phyloP scores from a whole-genome alignment of 1,140 invertebrate species.

The Anastatus disparis region DNA sequence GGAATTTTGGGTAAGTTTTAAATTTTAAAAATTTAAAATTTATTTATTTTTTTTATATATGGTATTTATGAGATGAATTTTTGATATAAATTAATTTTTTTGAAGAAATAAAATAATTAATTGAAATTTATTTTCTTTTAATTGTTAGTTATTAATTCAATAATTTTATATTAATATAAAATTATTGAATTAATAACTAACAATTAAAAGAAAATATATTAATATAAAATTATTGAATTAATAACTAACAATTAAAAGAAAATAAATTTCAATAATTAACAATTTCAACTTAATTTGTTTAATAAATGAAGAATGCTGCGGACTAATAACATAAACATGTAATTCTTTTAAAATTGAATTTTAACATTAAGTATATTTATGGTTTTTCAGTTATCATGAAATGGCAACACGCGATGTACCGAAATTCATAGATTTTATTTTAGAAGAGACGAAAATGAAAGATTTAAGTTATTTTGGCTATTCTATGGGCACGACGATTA shows the following conservation, averaged over 20 bases:
- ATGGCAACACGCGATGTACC: background rate
- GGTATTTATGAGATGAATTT: too few relatives aligned
- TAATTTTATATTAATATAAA: too few relatives aligned
- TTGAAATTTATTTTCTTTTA: background rate
- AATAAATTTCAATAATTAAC: too few relatives aligned
- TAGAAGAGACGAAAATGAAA: conserved; percentile 68
- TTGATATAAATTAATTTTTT: background rate
- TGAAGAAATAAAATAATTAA: background rate
- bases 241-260: too few relatives aligned
- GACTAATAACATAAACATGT: too few relatives aligned
- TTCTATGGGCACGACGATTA: conserved; percentile 68
- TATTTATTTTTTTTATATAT: too few relatives aligned
- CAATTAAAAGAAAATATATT: background rate
- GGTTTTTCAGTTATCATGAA: conserved; percentile 14
- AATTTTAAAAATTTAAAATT: too few relatives aligned
- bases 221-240: too few relatives aligned
- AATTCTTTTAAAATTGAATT: background rate
- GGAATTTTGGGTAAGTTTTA: conserved; percentile 65
- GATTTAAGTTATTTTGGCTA: conserved; percentile 70
- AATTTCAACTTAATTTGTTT: too few relatives aligned
- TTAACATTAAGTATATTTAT: background rate
- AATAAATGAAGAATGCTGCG: too few relatives aligned
- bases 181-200: too few relatives aligned
- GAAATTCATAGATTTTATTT: conserved; percentile 68
- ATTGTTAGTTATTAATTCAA: too few relatives aligned